Percentiles rank a stretch among this genome's conserved stretches.
Evolutionary conservation across 2,797 vertebrate species (phyloP).

Genomic region (Aulostomus chinensis): DNA sequence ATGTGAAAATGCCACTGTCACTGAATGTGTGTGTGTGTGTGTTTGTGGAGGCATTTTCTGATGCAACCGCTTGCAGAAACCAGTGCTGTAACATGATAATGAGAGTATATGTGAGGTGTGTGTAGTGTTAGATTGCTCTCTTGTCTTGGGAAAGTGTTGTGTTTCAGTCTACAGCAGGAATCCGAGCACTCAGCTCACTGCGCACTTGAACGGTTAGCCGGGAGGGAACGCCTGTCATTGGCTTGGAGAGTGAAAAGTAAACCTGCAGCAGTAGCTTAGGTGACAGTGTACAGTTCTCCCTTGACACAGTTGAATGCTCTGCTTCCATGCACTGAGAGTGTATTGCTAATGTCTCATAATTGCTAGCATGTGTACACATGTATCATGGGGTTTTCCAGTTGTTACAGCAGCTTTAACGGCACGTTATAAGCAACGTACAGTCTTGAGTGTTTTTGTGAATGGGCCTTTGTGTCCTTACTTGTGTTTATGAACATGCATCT

Average conservation of each 20-base stretch:
- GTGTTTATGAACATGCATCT: constrained; percentile 4
- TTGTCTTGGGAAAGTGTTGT: constrained; percentile 54
- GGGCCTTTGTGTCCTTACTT: neutral
- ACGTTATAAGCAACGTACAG: constrained; percentile 1
- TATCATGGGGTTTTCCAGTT: constrained; percentile 37
- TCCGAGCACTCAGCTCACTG: constrained; percentile 29
- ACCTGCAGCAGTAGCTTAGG: constrained; percentile 43
- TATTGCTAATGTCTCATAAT: constrained; percentile 39
- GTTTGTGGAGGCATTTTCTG: constrained; percentile 11
- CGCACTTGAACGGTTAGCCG: constrained; percentile 40
- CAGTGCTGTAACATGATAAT: constrained; percentile 41
- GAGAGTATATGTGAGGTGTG: constrained; percentile 41
- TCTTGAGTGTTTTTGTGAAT: constrained; percentile 9
- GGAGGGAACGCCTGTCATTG: constrained; percentile 53
- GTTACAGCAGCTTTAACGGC: constrained; percentile 12
- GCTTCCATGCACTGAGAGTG: constrained; percentile 20
- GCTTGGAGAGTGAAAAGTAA: constrained; percentile 31
- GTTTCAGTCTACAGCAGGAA: constrained; percentile 61
- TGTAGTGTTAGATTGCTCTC: constrained; percentile 55
- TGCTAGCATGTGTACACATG: constrained; percentile 34
- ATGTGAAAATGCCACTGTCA: constrained; percentile 23
- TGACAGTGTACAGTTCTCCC: constrained; percentile 50
- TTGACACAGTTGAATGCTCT: constrained; percentile 44
- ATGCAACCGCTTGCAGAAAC: constrained; percentile 34
- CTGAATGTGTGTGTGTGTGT: too few relatives aligned